phyloP scores from a whole-genome alignment of 1,140 invertebrate species.

The Schlechtendalia chinensis region DNA sequence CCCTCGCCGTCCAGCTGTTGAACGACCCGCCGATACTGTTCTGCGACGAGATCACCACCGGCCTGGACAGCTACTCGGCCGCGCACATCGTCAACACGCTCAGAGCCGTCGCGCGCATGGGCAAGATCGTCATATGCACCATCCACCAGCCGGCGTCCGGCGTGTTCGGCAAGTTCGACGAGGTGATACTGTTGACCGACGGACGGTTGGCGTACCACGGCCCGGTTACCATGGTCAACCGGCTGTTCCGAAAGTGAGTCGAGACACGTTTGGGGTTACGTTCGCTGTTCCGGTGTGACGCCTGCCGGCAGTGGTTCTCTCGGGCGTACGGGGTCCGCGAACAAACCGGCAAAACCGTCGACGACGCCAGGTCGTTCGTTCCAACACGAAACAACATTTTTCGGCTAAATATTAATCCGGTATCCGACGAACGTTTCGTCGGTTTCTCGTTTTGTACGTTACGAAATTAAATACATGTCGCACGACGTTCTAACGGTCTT shows the following conservation, averaged over 20 bases:
- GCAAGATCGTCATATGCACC: conserved; percentile 77
- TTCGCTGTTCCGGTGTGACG: too few relatives aligned
- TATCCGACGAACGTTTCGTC: too few relatives aligned
- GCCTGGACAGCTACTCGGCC: conserved; percentile 78
- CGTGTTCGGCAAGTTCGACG: conserved; percentile 77
- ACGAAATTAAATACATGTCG: too few relatives aligned
- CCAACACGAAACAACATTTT: too few relatives aligned
- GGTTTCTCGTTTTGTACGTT: too few relatives aligned
- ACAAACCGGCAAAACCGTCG: too few relatives aligned
- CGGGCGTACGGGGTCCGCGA: too few relatives aligned
- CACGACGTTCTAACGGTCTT: too few relatives aligned
- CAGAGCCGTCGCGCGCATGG: conserved; percentile 63
- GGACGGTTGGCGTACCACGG: conserved; percentile 10
- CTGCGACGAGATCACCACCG: conserved; percentile 94
- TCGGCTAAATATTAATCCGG: too few relatives aligned
- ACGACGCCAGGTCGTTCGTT: too few relatives aligned
- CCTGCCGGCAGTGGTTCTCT: too few relatives aligned
- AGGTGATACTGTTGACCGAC: conserved; percentile 63
- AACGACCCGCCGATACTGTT: conserved; percentile 91
- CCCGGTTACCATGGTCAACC: neutral
- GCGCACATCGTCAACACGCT: conserved; percentile 71
- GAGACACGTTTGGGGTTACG: too few relatives aligned
- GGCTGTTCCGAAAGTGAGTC: conserved; percentile 10
- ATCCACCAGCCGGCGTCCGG: conserved; percentile 86
- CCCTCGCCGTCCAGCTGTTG: conserved; percentile 83